These are phyloP conservation scores for Pristionchus pacificus DNA, from an alignment of 1,140 invertebrate species.

Conservation along the genomic window DNA sequence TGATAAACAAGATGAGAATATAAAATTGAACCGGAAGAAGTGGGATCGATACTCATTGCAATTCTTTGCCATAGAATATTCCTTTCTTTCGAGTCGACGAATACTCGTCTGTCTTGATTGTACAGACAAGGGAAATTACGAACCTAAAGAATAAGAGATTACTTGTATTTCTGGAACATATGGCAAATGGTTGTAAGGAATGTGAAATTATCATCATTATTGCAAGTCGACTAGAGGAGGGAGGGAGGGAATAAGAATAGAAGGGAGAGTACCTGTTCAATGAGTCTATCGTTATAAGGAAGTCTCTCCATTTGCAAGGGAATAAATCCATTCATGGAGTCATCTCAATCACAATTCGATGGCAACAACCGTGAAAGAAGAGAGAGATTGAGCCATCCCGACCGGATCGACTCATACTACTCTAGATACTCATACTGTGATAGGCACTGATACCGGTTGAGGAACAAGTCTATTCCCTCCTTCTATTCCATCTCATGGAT, in stretches of 20 bases:
- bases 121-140: constrained; percentile 47
- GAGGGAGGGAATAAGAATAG: not conserved
- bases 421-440: no score
- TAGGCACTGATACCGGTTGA: no score
- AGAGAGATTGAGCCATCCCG: no score
- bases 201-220: not conserved
- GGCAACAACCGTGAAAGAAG: no score
- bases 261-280: not conserved
- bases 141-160: constrained; percentile 27
- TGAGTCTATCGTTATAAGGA: constrained; percentile 19
- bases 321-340: no score
- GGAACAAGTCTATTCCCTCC: no score
- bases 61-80: constrained; percentile 43
- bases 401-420: no score
- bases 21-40: constrained; percentile 8
- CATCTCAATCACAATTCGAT: no score
- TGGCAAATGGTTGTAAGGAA: not conserved
- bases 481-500: no score
- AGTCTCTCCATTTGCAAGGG: not conserved
- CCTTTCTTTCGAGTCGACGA: constrained; percentile 45
- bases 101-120: constrained; percentile 51
- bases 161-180: constrained; percentile 20
- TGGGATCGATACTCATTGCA: constrained; percentile 24
- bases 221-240: not conserved
- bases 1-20: not conserved